A percentile compares a stretch with the other conserved stretches of the same genome.
phyloP scores from a whole-genome alignment of 2,113 vertebrate species.

The Oenanthe oenanthe region DNA sequence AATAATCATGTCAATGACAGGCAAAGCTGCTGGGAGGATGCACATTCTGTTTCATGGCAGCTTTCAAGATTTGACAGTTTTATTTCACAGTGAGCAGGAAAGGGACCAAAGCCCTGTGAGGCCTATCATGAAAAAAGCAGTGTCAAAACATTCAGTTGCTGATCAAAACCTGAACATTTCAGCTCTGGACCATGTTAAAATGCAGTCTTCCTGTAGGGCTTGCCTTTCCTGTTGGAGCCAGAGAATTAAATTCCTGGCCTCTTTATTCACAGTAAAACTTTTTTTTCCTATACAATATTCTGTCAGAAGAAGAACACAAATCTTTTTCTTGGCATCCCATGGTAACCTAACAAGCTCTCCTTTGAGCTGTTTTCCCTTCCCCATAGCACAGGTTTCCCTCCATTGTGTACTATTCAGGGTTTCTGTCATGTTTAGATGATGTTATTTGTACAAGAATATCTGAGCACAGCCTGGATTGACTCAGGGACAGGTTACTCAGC shows the following conservation, averaged over 20 bases:
- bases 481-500: not conserved
- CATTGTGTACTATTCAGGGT: not conserved
- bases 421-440: not conserved
- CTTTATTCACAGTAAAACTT: not conserved
- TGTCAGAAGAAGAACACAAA: not conserved
- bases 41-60: not conserved
- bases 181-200: not conserved
- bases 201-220: not conserved
- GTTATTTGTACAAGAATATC: not conserved
- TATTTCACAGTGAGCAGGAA: not conserved
- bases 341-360: not conserved
- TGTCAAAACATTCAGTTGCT: not conserved
- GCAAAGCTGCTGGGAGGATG: not conserved
- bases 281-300: not conserved
- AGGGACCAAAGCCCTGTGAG: constrained; percentile 2
- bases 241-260: not conserved
- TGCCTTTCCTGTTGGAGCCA: not conserved
- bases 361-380: not conserved
- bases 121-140: not conserved
- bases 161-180: constrained; percentile 25
- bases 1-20: not conserved
- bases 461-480: not conserved
- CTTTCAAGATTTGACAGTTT: constrained; percentile 22
- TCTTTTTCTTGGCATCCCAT: not conserved
- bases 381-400: not conserved